Evolutionary conservation across 2,888 invertebrate genomes (phyloP).

Genomic region (Strigamia crassipes): DNA sequence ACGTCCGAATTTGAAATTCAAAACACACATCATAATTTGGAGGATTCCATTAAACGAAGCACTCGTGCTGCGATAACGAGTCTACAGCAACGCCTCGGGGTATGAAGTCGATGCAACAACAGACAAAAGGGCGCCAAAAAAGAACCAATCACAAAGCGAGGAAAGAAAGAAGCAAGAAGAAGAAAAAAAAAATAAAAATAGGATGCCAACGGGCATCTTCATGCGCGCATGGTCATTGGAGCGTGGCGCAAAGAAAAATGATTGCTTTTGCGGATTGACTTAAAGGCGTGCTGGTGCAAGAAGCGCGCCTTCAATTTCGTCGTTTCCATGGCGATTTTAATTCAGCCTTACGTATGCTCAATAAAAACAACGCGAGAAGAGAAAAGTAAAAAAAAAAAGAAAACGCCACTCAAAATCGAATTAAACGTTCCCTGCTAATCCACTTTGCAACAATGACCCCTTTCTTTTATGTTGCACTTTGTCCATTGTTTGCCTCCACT

Average conservation of each 20-base stretch:
- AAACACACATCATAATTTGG: conserved; percentile 42
- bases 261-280: conserved; percentile 42
- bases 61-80: conserved; percentile 39
- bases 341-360: not conserved
- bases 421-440: not conserved
- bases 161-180: not conserved
- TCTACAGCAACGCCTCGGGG: conserved; percentile 35
- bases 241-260: conserved; percentile 28
- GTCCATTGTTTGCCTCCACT: conserved; percentile 27
- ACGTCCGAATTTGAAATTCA: conserved; percentile 38
- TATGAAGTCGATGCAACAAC: conserved; percentile 36
- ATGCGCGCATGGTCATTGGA: conserved; percentile 38
- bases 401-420: not conserved
- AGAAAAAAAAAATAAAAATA: not conserved
- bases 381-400: too few species aligned
- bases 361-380: not conserved
- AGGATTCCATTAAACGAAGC: conserved; percentile 39
- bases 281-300: conserved; percentile 11
- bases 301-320: conserved; percentile 17
- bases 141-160: conserved; percentile 34
- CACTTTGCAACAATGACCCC: conserved; percentile 2
- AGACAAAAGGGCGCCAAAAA: conserved; percentile 42
- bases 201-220: conserved; percentile 38
- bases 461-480: conserved; percentile 24
- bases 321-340: conserved; percentile 18